Base-by-base conservation (phyloP, 2,797 vertebrate genomes). In the Galagoides demidoff region DNA sequence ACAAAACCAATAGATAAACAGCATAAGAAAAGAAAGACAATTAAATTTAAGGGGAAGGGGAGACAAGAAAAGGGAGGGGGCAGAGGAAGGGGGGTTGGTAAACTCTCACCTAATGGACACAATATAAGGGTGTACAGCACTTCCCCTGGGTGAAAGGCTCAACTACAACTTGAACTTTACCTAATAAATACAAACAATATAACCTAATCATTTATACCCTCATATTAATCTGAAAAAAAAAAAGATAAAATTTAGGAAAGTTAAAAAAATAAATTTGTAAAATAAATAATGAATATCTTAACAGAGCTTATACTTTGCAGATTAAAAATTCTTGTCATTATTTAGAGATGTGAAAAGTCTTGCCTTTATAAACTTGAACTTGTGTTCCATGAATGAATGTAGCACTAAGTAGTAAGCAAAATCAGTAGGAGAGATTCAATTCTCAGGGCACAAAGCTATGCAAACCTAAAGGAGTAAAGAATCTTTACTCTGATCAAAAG, bases 341-440 rank as follows among this genome's bases (percentile, higher is more conserved):
- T 71, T 39, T 17, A 45, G 34, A 64, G 9, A 86, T 45, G 23
- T 34, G 45, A 49, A 90, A 96, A 93, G 0, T 89, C 77, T 73
- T 96, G 39, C 0, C 95, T 97, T 97, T 96, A 86, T 85, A 97
- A 90, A 79, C 61, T 92, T 84, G 63, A 84, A 52, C 66, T 43
- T 77, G 37, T 85, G 3, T 90, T 97, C 91, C 92, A 95, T 96
- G 94, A 97, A 95, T 94, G 74, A 95, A 96, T 76, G 25, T 97
- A 96, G 81, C 49, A 90, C 96, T 52, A 91, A 97, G 61, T 89
- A 96, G 78, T 84, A 97, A 84, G 70, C 61, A 92, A 97, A 97
- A 96, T 97, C 71, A 96, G 76, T 64, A 63, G 29, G 89, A 8
- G 13, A n/a, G n/a, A 97, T 29, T 71, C 64, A 96, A 94, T 68